Evolutionary conservation across 1,140 invertebrate species (phyloP).

Genomic region (Ips typographus): DNA sequence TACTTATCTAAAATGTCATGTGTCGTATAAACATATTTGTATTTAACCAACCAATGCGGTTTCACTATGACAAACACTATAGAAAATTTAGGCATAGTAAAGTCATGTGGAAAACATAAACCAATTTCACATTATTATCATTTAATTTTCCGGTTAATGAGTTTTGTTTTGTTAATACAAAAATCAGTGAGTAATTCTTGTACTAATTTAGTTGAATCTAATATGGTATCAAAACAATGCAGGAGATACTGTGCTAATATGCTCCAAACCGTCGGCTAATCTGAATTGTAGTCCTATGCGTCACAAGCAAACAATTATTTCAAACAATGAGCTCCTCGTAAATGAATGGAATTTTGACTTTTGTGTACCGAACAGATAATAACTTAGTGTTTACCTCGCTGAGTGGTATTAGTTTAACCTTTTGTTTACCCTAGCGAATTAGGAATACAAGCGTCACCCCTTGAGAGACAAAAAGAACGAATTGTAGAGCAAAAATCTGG

Average conservation of each 20-base stretch:
- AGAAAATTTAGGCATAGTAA: too few species aligned
- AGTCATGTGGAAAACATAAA: too few species aligned
- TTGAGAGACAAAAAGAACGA: too few species aligned
- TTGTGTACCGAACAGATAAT: constrained; percentile 12
- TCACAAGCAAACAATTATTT: constrained; percentile 21
- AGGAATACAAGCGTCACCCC: background rate
- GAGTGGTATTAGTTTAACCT: constrained; percentile 11
- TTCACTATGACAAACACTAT: too few species aligned
- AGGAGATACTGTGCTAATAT: constrained; percentile 24
- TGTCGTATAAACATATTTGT: too few species aligned
- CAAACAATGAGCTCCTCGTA: constrained; percentile 3
- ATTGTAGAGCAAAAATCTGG: too few species aligned
- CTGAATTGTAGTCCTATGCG: constrained; percentile 13
- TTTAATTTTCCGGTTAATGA: too few species aligned
- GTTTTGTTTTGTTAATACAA: too few species aligned
- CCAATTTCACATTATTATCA: too few species aligned
- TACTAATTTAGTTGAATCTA: constrained; percentile 11
- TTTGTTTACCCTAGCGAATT: background rate
- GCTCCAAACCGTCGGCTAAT: constrained; percentile 21
- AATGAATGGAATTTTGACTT: constrained; percentile 20
- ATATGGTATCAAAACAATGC: constrained; percentile 24
- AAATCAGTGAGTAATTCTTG: background rate
- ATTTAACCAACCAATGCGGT: too few species aligned
- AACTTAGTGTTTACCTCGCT: background rate
- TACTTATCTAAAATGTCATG: too few species aligned